Base-by-base conservation (phyloP, 2,797 vertebrate genomes). In the Argya squamiceps region DNA sequence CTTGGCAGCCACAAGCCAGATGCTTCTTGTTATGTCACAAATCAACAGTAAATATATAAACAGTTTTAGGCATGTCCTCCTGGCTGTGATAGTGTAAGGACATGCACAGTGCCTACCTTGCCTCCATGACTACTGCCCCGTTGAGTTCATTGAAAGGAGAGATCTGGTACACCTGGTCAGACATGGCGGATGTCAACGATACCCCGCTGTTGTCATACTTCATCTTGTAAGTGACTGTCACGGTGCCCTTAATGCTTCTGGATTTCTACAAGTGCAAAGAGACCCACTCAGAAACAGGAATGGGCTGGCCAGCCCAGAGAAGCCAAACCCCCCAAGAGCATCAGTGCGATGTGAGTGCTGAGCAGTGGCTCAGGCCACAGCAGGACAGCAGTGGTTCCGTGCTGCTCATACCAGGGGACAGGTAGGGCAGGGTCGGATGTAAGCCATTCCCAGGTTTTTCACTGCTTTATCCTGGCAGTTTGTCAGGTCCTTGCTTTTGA, bases 101-200 rank as follows among this genome's bases (percentile, higher is more conserved):
- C 43, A 24, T 0, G 1, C 24, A 37, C 1, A 5, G 30, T 5
- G 6, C 95, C 58, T 89, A 98, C 98, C 96, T 97, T 73, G 96
- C 92, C 55, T 97, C 92, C 80, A 95, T 81, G 36, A 91, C 29
- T 37, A 88, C 97, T 86, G 47, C 98, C 23, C 98, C 98, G 0
- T 96, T 93, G 73, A 98, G 98, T 68, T 99, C 98, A 63, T 98
- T 98, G 96, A 99, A 99, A 34, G 98, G 98, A 24, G 97, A 98
- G 95, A 99, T 98, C 65, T 98, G 96, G 67, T 99, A 98, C 69
- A 92, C 67, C 93, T 99, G 98, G 56, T 98, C 88, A 2, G 98
- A 98, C 0, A 93, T 91, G 29, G 97, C 98, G 12, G 96, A 97
- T 0, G 89, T 98, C 84, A 99, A 96, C n/a, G 98, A 78, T 41